Evolutionary conservation across 2,888 invertebrate genomes (phyloP).

Genomic region (Balanococcus diminutus): DNA sequence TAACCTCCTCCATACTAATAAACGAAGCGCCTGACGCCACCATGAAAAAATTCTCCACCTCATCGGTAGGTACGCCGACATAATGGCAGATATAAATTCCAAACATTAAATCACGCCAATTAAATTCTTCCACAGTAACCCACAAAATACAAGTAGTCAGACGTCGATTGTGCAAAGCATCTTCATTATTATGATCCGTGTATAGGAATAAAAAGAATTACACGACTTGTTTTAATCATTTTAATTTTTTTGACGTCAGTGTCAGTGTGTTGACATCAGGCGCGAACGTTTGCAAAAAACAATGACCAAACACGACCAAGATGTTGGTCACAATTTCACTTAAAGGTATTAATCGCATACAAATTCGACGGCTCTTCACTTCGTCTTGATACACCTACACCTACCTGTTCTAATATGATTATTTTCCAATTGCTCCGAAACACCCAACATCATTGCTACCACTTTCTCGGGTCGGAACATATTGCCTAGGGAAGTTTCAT

Average conservation of each 20-base stretch:
- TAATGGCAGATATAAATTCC: conserved; percentile 17
- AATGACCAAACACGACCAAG: conserved; percentile 18
- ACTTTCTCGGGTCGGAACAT: conserved; percentile 74
- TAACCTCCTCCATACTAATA: neutral
- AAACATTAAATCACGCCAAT: conserved; percentile 37
- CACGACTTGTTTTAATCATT: conserved; percentile 41
- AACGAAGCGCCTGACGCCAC: neutral
- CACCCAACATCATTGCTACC: conserved; percentile 80
- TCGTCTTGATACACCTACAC: neutral
- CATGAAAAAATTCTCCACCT: neutral
- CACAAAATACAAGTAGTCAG: neutral
- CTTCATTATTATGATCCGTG: conserved; percentile 22
- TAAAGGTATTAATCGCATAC: neutral
- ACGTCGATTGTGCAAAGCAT: neutral
- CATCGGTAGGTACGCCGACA: neutral
- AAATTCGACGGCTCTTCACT: neutral
- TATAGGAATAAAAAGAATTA: neutral
- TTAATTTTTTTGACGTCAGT: conserved; percentile 29
- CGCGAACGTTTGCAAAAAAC: neutral
- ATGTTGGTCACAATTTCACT: neutral
- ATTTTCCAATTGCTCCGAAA: conserved; percentile 60
- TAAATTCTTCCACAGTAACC: conserved; percentile 40
- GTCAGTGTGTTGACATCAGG: neutral
- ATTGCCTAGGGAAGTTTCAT: conserved; percentile 65
- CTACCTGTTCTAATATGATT: conserved; percentile 33